Base-by-base conservation (phyloP, 2,113 vertebrate genomes). In the Bolborhynchus lineola region DNA sequence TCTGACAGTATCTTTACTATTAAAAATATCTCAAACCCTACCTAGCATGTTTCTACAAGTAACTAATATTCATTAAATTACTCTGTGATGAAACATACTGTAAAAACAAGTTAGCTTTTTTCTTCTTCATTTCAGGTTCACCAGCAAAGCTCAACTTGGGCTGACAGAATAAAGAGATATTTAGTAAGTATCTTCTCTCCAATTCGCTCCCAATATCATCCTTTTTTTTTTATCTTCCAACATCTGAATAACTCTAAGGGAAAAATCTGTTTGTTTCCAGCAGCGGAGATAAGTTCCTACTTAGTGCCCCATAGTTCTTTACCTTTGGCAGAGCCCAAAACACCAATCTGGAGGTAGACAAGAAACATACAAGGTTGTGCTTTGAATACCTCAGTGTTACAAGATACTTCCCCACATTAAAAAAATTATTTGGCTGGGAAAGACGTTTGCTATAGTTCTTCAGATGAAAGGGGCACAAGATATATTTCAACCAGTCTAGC, bases 211-310 rank as follows among this genome's bases (percentile, higher is more conserved):
- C 72, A n/a, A 59, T 9, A 13, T 26, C 6, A 60, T 16, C 8
- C 8, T 28, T 49, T 11, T 35, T 16, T 4, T 0, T 57, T n/a
- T 33, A 10, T 6, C 6, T 23, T 11, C 3, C 35, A 42, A 8
- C 29, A 63, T 83, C 47, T 90, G 46, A 84, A 47, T 11, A 89
- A 42, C 12, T 60, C 42, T 55, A 37, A 70, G 15, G 44, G n/a
- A 92, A 86, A 84, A 63, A 49, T 16, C n/a, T 72, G 6, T 35
- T 82, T 64, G 19, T 28, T 93, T 71, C 35, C 55, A 79, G 14
- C 57, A 80, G 16, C 5, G 6, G 14, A 75, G 11, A 52, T 7
- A 57, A 76, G 52, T 26, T 84, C 39, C 78, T 67, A 21, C 14
- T 74, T 67, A 50, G 25, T 55, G 39, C 13, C 23, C 14, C 21